Conservation (phyloP, 2,888 invertebrate genomes). For the Epirrhoe alternata region DNA sequence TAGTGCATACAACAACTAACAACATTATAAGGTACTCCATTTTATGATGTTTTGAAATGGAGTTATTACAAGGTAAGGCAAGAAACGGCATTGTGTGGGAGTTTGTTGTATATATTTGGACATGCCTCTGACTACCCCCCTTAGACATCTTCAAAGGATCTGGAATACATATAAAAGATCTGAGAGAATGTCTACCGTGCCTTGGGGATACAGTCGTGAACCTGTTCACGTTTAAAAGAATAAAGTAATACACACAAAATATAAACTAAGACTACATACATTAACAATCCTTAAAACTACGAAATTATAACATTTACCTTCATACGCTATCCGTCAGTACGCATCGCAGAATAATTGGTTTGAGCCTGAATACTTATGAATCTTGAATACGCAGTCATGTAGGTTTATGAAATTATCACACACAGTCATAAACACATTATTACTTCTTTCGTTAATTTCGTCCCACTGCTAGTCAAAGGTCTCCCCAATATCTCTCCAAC, state of each 20-base stretch:
- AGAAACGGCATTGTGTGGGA: background rate
- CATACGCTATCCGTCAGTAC: background rate
- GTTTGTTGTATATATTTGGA: too few relatives aligned
- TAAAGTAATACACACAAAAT: too few relatives aligned
- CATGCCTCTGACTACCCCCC: too few relatives aligned
- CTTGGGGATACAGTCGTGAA: too few relatives aligned
- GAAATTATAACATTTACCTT: background rate
- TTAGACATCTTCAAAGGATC: too few relatives aligned
- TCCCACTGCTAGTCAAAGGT: too few relatives aligned
- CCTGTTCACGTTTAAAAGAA: too few relatives aligned
- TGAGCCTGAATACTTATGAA: background rate
- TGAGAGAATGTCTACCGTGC: too few relatives aligned
- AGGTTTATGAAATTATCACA: background rate
- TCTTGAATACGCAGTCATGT: background rate
- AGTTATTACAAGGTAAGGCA: slow-evolving; percentile 13
- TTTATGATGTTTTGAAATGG: slow-evolving; percentile 15
- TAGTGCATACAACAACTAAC: slow-evolving; percentile 21
- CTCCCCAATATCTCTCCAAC: too few relatives aligned
- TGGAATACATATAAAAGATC: too few relatives aligned
- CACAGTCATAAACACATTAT: background rate
- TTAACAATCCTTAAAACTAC: too few relatives aligned
- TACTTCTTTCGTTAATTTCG: background rate
- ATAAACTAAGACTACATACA: too few relatives aligned
- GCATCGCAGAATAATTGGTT: background rate
- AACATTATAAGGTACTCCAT: slow-evolving; percentile 16